Conservation (phyloP, 1,140 invertebrate genomes). For the Trinorchestia longiramus region DNA sequence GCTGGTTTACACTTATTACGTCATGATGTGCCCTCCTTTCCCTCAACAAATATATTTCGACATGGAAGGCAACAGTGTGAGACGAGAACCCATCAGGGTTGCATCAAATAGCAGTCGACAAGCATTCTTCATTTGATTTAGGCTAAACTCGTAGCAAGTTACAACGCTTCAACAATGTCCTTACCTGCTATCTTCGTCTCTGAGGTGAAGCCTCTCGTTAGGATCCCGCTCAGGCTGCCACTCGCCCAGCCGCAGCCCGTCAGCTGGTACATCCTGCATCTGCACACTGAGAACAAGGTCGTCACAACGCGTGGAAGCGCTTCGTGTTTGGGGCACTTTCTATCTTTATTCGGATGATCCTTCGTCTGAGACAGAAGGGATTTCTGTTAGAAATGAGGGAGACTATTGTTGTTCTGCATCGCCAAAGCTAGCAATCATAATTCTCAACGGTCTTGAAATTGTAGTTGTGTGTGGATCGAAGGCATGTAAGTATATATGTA, state of each 20-base stretch:
- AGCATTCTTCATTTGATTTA: too few species aligned
- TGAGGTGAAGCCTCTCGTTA: conserved; percentile 77
- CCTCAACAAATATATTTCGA: too few species aligned
- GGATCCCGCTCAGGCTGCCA: conserved; percentile 75
- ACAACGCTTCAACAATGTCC: background rate
- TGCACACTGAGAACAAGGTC: conserved; percentile 77
- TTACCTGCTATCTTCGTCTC: conserved; percentile 82
- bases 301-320: conserved; percentile 53
- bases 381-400: background rate
- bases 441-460: background rate
- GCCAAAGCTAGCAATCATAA: background rate
- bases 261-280: conserved; percentile 91
- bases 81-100: too few species aligned
- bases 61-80: too few species aligned
- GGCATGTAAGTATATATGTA: too few species aligned
- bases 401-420: background rate
- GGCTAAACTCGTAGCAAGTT: background rate
- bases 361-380: background rate
- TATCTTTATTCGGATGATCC: too few species aligned
- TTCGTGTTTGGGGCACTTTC: background rate
- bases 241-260: conserved; percentile 72
- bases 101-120: too few species aligned
- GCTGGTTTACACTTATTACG: too few species aligned
- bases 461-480: too few species aligned
- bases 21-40: too few species aligned